A percentile compares a stretch with the other conserved stretches of the same genome.
phyloP scores from a whole-genome alignment of 2,797 vertebrate genomes.

The Siniperca obscura region DNA sequence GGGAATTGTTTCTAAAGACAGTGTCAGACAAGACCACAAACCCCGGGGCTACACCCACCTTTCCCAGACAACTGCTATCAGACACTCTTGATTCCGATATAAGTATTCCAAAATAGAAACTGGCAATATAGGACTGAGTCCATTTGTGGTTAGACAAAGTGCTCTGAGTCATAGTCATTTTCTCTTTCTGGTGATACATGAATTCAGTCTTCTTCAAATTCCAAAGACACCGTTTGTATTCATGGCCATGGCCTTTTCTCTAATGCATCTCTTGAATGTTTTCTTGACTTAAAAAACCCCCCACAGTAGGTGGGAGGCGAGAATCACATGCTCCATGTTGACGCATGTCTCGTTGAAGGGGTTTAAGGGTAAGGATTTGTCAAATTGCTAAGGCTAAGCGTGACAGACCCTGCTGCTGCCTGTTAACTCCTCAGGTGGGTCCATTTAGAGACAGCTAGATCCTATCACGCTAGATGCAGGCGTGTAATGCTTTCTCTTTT shows the following conservation, averaged over 20 bases:
- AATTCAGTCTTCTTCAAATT: conserved; percentile 75
- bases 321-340: conserved; percentile 78
- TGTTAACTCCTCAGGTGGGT: conserved; percentile 71
- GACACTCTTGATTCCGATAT: conserved; percentile 85
- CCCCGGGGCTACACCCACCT: conserved; percentile 79
- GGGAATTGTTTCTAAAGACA: conserved; percentile 85
- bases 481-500: conserved; percentile 48
- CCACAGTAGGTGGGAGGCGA: conserved; percentile 72
- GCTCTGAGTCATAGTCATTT: conserved; percentile 71
- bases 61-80: conserved; percentile 86
- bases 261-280: conserved; percentile 83
- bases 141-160: conserved; percentile 79
- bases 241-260: conserved; percentile 79
- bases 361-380: conserved; percentile 71
- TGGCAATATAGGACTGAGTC: conserved; percentile 73
- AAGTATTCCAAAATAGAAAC: conserved; percentile 83
- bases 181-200: conserved; percentile 74
- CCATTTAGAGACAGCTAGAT: conserved; percentile 59
- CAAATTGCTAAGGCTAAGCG: conserved; percentile 50
- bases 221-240: conserved; percentile 84
- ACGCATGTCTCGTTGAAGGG: conserved; percentile 78
- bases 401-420: conserved; percentile 59
- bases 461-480: conserved; percentile 50
- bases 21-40: conserved; percentile 85
- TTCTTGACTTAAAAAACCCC: conserved; percentile 49